These are phyloP conservation scores for Nephrocerus scutellatus DNA, from an alignment of 2,888 invertebrate genomes.

Conservation along the genomic window DNA sequence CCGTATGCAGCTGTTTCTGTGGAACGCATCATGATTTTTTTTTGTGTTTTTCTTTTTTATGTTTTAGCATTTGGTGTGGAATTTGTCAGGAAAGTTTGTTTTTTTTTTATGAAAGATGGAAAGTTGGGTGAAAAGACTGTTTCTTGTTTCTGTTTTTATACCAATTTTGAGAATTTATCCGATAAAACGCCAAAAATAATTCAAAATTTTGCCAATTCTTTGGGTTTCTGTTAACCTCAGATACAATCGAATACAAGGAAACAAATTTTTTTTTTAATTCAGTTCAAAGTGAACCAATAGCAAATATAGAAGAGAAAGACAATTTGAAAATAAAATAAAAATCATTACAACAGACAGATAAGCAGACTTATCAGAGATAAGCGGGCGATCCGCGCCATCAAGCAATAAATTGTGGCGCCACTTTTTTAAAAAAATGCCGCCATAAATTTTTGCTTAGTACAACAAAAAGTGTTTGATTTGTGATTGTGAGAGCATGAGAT, in stretches of 20 bases:
- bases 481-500: too few relatives aligned
- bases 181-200: slow-evolving; percentile 37
- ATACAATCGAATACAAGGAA: too few relatives aligned
- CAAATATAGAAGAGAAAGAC: too few relatives aligned
- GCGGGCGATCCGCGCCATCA: too few relatives aligned
- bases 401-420: slow-evolving; percentile 27
- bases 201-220: slow-evolving; percentile 23
- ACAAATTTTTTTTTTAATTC: background rate
- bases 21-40: slow-evolving; percentile 31
- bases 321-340: too few relatives aligned
- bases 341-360: too few relatives aligned
- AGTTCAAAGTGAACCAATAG: slow-evolving; percentile 12
- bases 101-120: slow-evolving; percentile 6
- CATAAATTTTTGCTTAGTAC: too few relatives aligned
- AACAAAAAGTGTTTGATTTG: slow-evolving; percentile 8
- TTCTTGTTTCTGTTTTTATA: background rate
- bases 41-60: slow-evolving; percentile 21
- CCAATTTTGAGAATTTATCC: slow-evolving; percentile 12
- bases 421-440: slow-evolving; percentile 28
- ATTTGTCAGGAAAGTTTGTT: too few relatives aligned
- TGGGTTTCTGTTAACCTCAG: slow-evolving; percentile 5
- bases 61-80: too few relatives aligned
- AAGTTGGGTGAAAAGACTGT: slow-evolving; percentile 6
- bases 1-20: too few relatives aligned
- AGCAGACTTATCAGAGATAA: too few relatives aligned